Base-by-base conservation (phyloP, 2,113 vertebrate species). In the Macaca nemestrina region DNA sequence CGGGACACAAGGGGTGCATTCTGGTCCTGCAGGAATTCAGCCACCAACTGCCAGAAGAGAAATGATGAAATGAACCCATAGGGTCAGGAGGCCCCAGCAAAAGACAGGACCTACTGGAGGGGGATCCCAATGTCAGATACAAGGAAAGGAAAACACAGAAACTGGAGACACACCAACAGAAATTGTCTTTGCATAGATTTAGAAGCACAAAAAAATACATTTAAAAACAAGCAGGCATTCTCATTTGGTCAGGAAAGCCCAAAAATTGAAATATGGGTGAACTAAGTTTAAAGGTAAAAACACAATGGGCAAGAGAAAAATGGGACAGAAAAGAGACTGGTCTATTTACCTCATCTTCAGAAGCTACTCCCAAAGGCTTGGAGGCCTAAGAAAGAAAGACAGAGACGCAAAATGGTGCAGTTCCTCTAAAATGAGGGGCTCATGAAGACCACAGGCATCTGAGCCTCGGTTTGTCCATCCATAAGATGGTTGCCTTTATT, bases 1-100 rank as follows among this genome's bases (percentile, higher is more conserved):
- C 99, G 99, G 45, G 99, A 99, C 11, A 99, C 99, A 1, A 99
- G 98, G 8, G 98, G 97, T 35, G 90, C 99, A 98, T 98, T 98
- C 96, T 99, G 99, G 23, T 98, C 98, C 97, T 99, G 99, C 84
- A 99, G 99, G 96, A 99, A 99, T 98, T 99, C 99, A 90, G 99
- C 99, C 96, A 99, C 99, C 97, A 99, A 97, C 99, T 99, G 98
- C 8, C 98, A 93, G 84, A 95, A 93, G 73, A 95, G n/a, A 97
- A 78, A 95, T 16, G 16, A 12, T 40, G 23, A 88, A 38, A 93
- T 82, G 43, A 95, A 81, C 35, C 17, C 16, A 64, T 25, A 23
- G 22, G 10, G 16, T 73, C 43, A 61, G 11, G 32, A 75, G 6
- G 23, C 16, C 43, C 59, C 90, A 75, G 22, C 25, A 88, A 86